Conservation (phyloP, 2,113 vertebrate genomes). For the Zosterops hypoxanthus region DNA sequence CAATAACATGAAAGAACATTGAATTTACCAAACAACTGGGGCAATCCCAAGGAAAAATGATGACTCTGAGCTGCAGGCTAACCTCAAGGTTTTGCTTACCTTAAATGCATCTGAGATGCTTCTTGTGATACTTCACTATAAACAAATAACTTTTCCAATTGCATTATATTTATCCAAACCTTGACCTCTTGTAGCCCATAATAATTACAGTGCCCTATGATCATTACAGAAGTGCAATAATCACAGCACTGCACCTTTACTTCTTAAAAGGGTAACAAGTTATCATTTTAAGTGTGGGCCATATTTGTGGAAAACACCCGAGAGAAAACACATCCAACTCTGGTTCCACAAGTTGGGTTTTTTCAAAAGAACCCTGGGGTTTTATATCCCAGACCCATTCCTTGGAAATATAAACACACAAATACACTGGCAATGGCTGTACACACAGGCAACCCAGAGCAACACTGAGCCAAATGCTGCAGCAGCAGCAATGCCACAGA, state of each 20-base stretch:
- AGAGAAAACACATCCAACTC: background rate
- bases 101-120: background rate
- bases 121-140: background rate
- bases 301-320: background rate
- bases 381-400: background rate
- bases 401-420: background rate
- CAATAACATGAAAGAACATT: slow-evolving; percentile 43
- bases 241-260: background rate
- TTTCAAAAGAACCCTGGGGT: background rate
- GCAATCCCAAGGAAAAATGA: background rate
- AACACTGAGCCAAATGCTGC: background rate
- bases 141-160: slow-evolving; percentile 16
- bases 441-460: background rate
- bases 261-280: background rate
- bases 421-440: background rate
- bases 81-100: slow-evolving; percentile 16
- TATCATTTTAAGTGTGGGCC: background rate
- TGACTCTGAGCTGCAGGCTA: background rate
- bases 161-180: background rate
- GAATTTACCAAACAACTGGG: slow-evolving; percentile 46
- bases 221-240: background rate
- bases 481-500: background rate
- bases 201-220: background rate
- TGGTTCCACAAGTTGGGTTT: background rate
- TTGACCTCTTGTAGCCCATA: background rate